Evolutionary conservation across 2,888 invertebrate genomes (phyloP), one percentile per base, ranked within the genome.

Genomic region (Phyllotreta cruciferae): DNA sequence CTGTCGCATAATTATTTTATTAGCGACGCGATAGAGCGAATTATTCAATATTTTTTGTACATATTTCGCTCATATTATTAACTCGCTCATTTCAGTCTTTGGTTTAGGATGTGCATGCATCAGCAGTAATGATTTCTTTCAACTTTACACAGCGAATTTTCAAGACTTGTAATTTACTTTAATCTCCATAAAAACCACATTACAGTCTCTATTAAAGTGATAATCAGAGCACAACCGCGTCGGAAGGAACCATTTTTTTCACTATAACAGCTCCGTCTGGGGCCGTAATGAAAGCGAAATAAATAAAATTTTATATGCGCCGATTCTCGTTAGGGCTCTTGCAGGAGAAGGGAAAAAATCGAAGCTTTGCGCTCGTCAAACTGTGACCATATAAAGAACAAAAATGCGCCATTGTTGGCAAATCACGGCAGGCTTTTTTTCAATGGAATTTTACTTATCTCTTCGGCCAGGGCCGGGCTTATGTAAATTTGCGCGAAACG

Each of bases 331-430:
- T 35, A 49, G n/a, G 6, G 24, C 24, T 24, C 24, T 24, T 4
- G 24, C n/a, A 6, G 5, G 1, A 24, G 6, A 34, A 49, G 10
- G 36, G 34, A 24, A 24, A 49, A 35, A 49, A 49, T 8, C 35
- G 24, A 24, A 24, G 24, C 24, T 24, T 49, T 44, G n/a, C 14
- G 35, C 1, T 35, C 49, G 35, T 35, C 35, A n/a, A 24, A 49
- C 49, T 35, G 49, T 49, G 49, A 49, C 49, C 49, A 49, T 49
- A 49, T 49, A 49, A 49, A 47, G 49, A 9, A 6, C 10, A 10
- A 49, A 49, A 49, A 49, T 49, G 34, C 11, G n/a, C 49, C 14
- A 47, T 47, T 47, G 47, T 47, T 47, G 49, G 49, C 49, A 49
- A 49, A 35, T 35, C 49, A 35, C 36, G 49, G 34, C 49, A 49